Conservation (phyloP, 2,888 invertebrate genomes). For the Ophion costatus region DNA sequence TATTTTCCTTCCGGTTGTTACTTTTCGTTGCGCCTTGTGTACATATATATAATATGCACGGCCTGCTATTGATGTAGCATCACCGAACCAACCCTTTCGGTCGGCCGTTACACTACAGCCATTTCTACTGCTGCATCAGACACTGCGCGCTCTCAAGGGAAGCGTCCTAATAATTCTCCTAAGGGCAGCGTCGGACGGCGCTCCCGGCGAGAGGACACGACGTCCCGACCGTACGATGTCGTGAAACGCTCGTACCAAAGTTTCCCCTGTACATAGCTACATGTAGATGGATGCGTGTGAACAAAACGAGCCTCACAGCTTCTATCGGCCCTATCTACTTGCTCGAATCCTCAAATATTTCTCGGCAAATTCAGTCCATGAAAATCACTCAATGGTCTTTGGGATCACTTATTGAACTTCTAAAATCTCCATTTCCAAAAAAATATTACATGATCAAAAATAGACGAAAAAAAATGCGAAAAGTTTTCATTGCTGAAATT, state of each 20-base stretch:
- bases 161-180: conserved; percentile 68
- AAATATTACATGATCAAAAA: too few species aligned
- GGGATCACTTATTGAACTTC: too few species aligned
- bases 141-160: conserved; percentile 54
- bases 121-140: conserved; percentile 18
- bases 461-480: not conserved
- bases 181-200: conserved; percentile 63
- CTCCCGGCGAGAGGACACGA: conserved; percentile 58
- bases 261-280: conserved; percentile 25
- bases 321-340: conserved; percentile 5
- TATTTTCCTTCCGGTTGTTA: not conserved
- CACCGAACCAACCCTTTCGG: conserved; percentile 52
- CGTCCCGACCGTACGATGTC: conserved; percentile 52
- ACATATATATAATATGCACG: not conserved
- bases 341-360: conserved; percentile 2
- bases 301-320: conserved; percentile 30
- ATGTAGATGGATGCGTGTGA: not conserved
- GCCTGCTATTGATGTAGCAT: conserved; percentile 40
- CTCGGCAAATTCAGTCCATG: not conserved
- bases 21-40: not conserved
- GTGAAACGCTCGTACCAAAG: conserved; percentile 51
- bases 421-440: too few species aligned
- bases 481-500: not conserved
- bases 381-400: too few species aligned
- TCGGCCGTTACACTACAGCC: conserved; percentile 39